These are phyloP conservation scores for Drosophila santomea DNA, from an alignment of 1,140 invertebrate species.

Conservation along the genomic window DNA sequence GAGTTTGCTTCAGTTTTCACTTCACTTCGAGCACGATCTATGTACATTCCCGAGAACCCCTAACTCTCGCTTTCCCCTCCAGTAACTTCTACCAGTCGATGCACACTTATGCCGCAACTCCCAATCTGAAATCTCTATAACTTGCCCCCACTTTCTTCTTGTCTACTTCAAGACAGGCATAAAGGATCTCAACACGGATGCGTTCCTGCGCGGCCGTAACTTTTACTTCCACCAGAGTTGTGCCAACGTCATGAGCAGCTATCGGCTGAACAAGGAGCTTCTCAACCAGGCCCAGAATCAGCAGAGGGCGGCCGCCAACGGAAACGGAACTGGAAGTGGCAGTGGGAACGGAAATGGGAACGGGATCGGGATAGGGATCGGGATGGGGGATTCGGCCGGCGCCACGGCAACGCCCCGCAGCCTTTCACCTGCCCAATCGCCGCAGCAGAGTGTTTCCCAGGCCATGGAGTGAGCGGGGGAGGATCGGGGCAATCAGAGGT, in stretches of 20 bases:
- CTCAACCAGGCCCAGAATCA: constrained; percentile 69
- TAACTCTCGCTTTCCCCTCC: constrained; percentile 7
- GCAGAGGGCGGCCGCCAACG: constrained; percentile 23
- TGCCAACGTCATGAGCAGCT: constrained; percentile 83
- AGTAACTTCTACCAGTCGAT: constrained; percentile 14
- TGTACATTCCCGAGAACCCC: not conserved
- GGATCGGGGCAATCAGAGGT: not conserved
- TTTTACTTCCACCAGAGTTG: constrained; percentile 84
- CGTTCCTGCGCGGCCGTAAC: constrained; percentile 81
- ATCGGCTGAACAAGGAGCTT: constrained; percentile 77
- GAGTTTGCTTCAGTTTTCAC: constrained; percentile 78
- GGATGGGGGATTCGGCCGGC: constrained; percentile 24
- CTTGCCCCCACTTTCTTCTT: constrained; percentile 15
- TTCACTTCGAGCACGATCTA: constrained; percentile 40
- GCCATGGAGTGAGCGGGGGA: constrained; percentile 48
- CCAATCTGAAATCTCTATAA: constrained; percentile 15
- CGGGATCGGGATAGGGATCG: not conserved
- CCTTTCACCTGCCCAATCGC: constrained; percentile 68
- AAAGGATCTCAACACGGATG: constrained; percentile 82
- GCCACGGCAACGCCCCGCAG: constrained; percentile 65
- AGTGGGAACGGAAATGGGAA: no score
- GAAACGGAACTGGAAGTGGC: no score
- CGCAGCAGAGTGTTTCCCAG: constrained; percentile 66
- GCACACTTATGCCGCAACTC: not conserved
- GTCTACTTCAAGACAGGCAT: constrained; percentile 82